A percentile compares a stretch with the other conserved stretches of the same genome.
These are phyloP conservation scores for Anabacerthia variegaticeps DNA, from an alignment of 2,797 vertebrate genomes.

Conservation along the genomic window DNA sequence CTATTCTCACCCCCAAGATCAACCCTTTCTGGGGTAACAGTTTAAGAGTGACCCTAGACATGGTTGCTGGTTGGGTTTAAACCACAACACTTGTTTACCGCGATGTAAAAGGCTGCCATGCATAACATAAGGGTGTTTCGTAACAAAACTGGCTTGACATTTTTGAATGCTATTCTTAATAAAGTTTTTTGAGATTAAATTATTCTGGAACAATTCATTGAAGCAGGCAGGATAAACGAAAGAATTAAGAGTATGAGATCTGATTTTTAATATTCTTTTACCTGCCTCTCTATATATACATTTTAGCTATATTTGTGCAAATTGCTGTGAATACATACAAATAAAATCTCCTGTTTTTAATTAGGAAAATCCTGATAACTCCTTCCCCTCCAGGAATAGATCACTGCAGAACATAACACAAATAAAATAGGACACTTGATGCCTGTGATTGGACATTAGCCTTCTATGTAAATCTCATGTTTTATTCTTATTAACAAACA, in stretches of 20 bases:
- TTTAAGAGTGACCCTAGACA: not conserved
- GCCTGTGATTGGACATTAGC: not conserved
- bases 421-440: not conserved
- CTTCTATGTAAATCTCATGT: not conserved
- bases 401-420: not conserved
- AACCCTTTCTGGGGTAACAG: not conserved
- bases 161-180: not conserved
- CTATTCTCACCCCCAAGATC: not conserved
- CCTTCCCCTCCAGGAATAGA: not conserved
- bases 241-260: not conserved
- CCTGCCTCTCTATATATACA: not conserved
- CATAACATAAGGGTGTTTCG: fast-evolving
- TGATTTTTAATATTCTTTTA: not conserved
- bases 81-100: not conserved
- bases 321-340: not conserved
- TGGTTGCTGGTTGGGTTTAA: not conserved
- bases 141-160: not conserved
- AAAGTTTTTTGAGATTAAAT: not conserved
- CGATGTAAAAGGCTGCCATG: not conserved
- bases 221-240: not conserved
- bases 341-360: not conserved
- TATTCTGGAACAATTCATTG: not conserved
- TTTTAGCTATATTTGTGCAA: not conserved
- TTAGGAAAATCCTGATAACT: not conserved
- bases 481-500: not conserved